phyloP scores from a whole-genome alignment of 35 echinoderm and acorn worm genomes.

The Apostichopus japonicus region DNA sequence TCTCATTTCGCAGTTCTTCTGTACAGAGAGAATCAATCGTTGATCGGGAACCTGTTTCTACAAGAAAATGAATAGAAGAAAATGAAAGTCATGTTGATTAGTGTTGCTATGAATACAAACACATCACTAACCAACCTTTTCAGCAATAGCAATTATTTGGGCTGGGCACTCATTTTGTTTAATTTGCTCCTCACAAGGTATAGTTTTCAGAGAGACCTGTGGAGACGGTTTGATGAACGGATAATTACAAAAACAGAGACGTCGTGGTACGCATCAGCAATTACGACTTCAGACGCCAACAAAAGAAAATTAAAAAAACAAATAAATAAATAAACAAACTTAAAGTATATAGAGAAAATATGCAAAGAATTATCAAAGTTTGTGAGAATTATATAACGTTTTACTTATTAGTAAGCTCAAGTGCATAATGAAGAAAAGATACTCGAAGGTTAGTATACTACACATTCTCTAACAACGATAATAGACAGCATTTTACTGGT shows the following conservation, averaged over 20 bases:
- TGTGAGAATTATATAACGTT: no score
- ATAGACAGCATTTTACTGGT: no score
- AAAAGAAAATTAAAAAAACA: not conserved
- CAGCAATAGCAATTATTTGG: not conserved
- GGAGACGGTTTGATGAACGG: not conserved
- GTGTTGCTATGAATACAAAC: not conserved
- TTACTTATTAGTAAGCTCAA: no score
- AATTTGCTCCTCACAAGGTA: no score
- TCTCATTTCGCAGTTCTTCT: conserved; percentile 89
- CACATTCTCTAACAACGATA: no score
- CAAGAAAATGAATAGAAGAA: not conserved
- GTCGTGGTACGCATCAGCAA: not conserved
- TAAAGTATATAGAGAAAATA: no score
- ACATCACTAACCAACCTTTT: not conserved
- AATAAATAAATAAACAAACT: not conserved
- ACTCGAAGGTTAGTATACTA: no score
- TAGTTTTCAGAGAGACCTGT: no score
- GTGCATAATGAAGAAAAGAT: no score
- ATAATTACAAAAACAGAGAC: not conserved
- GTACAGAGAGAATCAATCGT: conserved; percentile 87
- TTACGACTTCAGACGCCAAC: not conserved
- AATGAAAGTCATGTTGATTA: not conserved
- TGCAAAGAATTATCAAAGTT: no score
- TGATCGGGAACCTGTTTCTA: conserved; percentile 63
- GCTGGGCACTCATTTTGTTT: not conserved